phyloP scores from a whole-genome alignment of 2,113 vertebrate species.

The Chlamydotis undulata region DNA sequence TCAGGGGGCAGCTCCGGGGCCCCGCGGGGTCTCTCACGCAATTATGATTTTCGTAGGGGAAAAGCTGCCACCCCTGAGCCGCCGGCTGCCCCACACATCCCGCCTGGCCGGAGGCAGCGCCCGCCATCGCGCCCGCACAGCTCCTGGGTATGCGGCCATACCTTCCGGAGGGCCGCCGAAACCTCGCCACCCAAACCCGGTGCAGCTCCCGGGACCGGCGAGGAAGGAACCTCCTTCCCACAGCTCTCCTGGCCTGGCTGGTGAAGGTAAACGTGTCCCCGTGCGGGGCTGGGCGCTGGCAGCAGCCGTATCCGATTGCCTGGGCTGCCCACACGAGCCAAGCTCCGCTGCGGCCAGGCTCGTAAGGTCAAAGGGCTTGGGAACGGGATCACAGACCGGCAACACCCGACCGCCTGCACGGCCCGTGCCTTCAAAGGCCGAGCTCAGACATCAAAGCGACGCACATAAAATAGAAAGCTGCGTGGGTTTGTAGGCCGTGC shows the following conservation, averaged over 20 bases:
- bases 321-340: background rate
- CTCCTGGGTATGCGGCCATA: accelerated
- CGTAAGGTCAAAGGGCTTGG: background rate
- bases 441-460: background rate
- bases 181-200: background rate
- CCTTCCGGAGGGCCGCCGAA: too few relatives aligned
- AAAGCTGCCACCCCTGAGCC: background rate
- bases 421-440: background rate
- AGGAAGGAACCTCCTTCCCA: background rate
- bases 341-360: background rate
- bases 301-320: background rate
- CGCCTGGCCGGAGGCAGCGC: background rate
- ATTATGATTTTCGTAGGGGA: background rate
- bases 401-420: background rate
- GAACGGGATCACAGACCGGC: background rate
- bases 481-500: background rate
- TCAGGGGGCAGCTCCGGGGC: background rate
- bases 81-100: accelerated
- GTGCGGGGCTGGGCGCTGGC: background rate
- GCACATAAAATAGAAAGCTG: background rate
- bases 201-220: accelerated
- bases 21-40: accelerated
- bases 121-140: accelerated
- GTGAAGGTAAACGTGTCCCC: background rate
- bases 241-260: background rate